Evolutionary conservation across 2,113 vertebrate genomes (phyloP).

Genomic region (Apus apus): DNA sequence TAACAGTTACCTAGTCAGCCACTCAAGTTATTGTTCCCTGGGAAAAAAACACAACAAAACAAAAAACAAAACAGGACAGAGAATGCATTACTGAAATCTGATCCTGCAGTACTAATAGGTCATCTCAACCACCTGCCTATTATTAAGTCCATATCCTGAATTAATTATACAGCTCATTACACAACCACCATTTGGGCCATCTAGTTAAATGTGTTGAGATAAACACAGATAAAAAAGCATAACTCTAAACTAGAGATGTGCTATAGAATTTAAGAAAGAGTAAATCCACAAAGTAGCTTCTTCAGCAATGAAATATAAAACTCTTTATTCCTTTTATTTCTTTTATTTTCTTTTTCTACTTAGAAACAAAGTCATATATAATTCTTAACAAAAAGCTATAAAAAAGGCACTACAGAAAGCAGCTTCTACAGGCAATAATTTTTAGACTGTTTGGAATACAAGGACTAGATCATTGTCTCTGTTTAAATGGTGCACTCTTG

Average conservation of each 20-base stretch:
- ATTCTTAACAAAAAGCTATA: background rate
- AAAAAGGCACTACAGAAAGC: background rate
- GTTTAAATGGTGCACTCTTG: background rate
- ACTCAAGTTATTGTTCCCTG: background rate
- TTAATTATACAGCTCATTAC: conserved; percentile 1
- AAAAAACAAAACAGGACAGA: background rate
- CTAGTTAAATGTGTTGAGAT: background rate
- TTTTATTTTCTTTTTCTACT: rapidly evolving
- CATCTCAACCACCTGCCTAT: conserved; percentile 2
- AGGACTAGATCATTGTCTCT: background rate
- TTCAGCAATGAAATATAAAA: background rate
- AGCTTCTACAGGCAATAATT: background rate
- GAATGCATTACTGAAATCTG: background rate
- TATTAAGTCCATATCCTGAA: conserved; percentile 9
- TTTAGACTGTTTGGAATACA: background rate
- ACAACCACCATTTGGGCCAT: background rate
- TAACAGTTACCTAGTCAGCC: background rate
- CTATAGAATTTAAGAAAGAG: background rate
- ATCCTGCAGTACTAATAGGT: background rate
- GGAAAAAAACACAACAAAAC: background rate
- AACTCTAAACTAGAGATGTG: background rate
- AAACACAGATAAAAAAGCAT: background rate
- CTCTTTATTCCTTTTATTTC: background rate
- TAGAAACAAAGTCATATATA: background rate
- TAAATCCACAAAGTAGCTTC: background rate